These are phyloP conservation scores for Atractosteus spatula DNA, from an alignment of 2,113 vertebrate genomes.

Conservation along the genomic window DNA sequence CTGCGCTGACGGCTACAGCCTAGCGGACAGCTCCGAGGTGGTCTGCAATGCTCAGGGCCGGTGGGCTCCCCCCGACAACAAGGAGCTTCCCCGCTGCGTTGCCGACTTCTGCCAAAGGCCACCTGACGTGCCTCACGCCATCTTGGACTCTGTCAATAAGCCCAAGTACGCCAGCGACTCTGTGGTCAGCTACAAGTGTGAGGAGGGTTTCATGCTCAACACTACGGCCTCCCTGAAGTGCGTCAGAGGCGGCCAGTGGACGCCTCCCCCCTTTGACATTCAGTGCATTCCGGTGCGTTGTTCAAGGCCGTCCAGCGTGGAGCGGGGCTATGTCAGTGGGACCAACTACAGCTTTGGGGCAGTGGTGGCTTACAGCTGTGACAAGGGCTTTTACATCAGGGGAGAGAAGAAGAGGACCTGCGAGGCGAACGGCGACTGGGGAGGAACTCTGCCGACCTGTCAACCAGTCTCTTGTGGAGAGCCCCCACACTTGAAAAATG, in stretches of 20 bases:
- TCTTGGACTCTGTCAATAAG: slow-evolving; percentile 86
- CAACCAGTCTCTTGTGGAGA: slow-evolving; percentile 81
- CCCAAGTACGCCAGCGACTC: slow-evolving; percentile 82
- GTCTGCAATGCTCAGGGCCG: slow-evolving; percentile 84
- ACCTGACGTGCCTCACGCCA: slow-evolving; percentile 73
- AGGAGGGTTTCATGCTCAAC: slow-evolving; percentile 91
- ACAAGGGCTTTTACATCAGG: slow-evolving; percentile 86
- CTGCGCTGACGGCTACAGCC: slow-evolving; percentile 86
- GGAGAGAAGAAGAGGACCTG: slow-evolving; percentile 93
- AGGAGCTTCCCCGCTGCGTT: slow-evolving; percentile 76
- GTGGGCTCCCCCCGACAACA: slow-evolving; percentile 82
- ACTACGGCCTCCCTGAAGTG: slow-evolving; percentile 83
- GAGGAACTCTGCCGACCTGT: slow-evolving; percentile 78
- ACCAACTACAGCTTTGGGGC: slow-evolving; percentile 92
- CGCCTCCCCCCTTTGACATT: slow-evolving; percentile 78
- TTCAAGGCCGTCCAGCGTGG: slow-evolving; percentile 76
- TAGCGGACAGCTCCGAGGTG: slow-evolving; percentile 84
- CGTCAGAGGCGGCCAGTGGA: slow-evolving; percentile 85
- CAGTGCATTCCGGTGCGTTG: slow-evolving; percentile 89
- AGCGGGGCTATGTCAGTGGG: slow-evolving; percentile 83
- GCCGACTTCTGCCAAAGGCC: slow-evolving; percentile 93
- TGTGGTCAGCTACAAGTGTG: slow-evolving; percentile 88
- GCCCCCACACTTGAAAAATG: slow-evolving; percentile 77
- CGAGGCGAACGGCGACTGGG: slow-evolving; percentile 89
- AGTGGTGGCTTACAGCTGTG: slow-evolving; percentile 90